Base-by-base conservation (phyloP, 2,888 invertebrate species). In the Lysandra bellargus region DNA sequence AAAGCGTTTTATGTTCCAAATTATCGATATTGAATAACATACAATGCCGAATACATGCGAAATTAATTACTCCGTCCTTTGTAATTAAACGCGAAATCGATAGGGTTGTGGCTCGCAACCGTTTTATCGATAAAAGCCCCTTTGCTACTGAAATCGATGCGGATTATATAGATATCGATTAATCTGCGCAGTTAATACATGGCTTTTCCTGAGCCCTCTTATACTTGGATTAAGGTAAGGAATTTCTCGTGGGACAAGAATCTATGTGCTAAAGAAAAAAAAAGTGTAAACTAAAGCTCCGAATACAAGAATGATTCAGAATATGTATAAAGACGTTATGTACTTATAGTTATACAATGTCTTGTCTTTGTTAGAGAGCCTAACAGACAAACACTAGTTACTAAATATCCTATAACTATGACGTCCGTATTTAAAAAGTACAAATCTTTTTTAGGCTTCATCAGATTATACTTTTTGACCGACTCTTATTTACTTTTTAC, bases 61-160 rank as follows among this genome's bases (percentile, higher is more conserved):
- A 69, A 69, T 69, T 33, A 69, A 69, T 69, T 69, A 69, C 69
- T 17, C 33, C 69, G 64, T 69, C 33, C 69, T 33, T 69, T 37
- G 69, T 37, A 69, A 69, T 69, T 69, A 69, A 69, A 69, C 69
- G 69, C 17, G 69, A 33, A 75, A 53, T 49, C 49, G 75, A 75
- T 75, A 75, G 75, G 75, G 75, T 75, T 75, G 75, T 75, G n/a
- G 69, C 69, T 69, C 69, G 14, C 14, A 33, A 14, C 69, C 69
- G 14, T 69, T 69, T 33, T 69, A 33, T 69, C 69, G 69, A 69
- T 69, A 69, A 69, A 69, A 14, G 14, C 61, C 33, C 33, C 69
- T 33, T 69, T 33, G 69, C 14, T 14, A 14, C 14, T 17, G 14
- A 14, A 33, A 64, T 30, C 33, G 69, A 69, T 64, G 12, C 30